Percentiles rank a stretch among this genome's conserved stretches.
Evolutionary conservation across 2,113 vertebrate species (phyloP).

Genomic region (Menura novaehollandiae): DNA sequence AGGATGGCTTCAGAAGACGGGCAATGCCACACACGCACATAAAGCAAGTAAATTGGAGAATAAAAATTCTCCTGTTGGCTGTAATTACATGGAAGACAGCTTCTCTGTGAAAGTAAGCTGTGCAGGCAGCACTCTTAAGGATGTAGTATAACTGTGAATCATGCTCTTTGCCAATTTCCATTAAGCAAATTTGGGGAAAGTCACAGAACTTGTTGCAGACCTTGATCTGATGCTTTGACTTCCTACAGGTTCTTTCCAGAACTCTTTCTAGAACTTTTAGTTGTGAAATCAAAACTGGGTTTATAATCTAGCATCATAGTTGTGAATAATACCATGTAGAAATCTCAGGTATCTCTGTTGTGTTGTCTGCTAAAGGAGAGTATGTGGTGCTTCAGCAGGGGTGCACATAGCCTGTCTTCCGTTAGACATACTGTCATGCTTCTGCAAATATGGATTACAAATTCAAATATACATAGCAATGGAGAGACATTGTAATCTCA

Average conservation of each 20-base stretch:
- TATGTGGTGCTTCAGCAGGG: not conserved
- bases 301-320: not conserved
- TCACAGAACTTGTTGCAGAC: not conserved
- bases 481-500: not conserved
- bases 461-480: not conserved
- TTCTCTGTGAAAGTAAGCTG: constrained; percentile 30
- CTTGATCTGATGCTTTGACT: not conserved
- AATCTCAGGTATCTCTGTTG: not conserved
- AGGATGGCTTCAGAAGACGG: constrained; percentile 21
- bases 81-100: not conserved
- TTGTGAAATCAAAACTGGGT: not conserved
- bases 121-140: not conserved
- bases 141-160: not conserved
- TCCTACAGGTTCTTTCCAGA: not conserved
- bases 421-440: not conserved
- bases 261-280: not conserved
- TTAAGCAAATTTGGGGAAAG: not conserved
- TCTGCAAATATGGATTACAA: not conserved
- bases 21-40: not conserved
- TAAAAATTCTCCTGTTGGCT: not conserved
- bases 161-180: not conserved
- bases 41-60: not conserved
- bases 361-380: not conserved
- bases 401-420: not conserved
- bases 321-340: not conserved